Evolutionary conservation across 2,888 invertebrate genomes (phyloP).

Genomic region (Crocallis elinguaria): DNA sequence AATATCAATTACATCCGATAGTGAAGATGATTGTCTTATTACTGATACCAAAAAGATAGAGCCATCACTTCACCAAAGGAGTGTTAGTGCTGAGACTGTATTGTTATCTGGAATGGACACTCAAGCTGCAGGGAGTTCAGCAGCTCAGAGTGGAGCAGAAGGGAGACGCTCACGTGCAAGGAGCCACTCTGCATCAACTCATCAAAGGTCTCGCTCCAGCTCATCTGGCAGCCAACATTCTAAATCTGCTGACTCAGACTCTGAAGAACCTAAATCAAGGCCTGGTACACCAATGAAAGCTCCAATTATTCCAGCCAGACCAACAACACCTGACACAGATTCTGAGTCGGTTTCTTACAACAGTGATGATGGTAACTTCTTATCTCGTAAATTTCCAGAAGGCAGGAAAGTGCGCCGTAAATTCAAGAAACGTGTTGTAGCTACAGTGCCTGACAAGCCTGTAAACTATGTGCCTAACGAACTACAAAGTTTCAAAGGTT

Average conservation of each 20-base stretch:
- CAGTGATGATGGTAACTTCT: slow-evolving; percentile 74
- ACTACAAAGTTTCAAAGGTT: slow-evolving; percentile 58
- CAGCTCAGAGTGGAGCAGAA: slow-evolving; percentile 40
- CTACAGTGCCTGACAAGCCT: slow-evolving; percentile 40
- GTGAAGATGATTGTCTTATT: slow-evolving; percentile 57
- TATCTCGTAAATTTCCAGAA: slow-evolving; percentile 70
- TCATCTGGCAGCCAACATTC: slow-evolving; percentile 69
- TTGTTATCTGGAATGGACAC: slow-evolving; percentile 50
- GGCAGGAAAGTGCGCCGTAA: slow-evolving; percentile 59
- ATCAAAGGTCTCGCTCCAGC: slow-evolving; percentile 59
- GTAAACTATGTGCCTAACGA: slow-evolving; percentile 47
- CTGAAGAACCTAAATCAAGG: slow-evolving; percentile 50
- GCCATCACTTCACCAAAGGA: slow-evolving; percentile 45
- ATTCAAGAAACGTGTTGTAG: slow-evolving; percentile 52
- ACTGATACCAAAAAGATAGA: slow-evolving; percentile 37
- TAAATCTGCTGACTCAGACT: slow-evolving; percentile 66
- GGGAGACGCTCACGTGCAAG: slow-evolving; percentile 53
- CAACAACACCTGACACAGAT: slow-evolving; percentile 59
- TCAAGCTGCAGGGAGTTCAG: slow-evolving; percentile 47
- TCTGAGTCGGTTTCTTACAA: slow-evolving; percentile 73
- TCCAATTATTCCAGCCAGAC: slow-evolving; percentile 28
- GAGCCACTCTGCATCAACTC: slow-evolving; percentile 56
- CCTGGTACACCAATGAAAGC: slow-evolving; percentile 32
- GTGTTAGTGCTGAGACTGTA: slow-evolving; percentile 70
- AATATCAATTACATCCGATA: slow-evolving; percentile 61